Conservation (phyloP, 2,797 vertebrate genomes). For the Aulostomus chinensis region DNA sequence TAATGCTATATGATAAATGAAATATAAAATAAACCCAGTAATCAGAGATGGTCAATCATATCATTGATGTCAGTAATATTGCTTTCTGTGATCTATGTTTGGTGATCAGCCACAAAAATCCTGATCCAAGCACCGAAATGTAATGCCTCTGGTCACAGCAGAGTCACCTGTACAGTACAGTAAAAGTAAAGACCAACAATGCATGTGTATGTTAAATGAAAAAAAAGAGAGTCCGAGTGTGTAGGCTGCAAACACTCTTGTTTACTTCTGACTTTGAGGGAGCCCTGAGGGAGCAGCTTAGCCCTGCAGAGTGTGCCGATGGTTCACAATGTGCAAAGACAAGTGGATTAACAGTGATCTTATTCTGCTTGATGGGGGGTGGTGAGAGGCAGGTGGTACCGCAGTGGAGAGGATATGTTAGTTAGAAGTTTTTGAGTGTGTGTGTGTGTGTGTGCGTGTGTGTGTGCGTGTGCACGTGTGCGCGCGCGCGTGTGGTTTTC, state of each 20-base stretch:
- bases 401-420: conserved; percentile 29
- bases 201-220: too few species aligned
- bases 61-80: too few species aligned
- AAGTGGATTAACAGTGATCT: conserved; percentile 60
- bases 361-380: conserved; percentile 55
- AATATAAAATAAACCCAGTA: too few species aligned
- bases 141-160: too few species aligned
- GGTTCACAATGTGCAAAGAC: conserved; percentile 35
- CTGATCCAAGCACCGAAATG: too few species aligned
- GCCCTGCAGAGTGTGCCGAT: conserved; percentile 37
- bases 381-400: conserved; percentile 56
- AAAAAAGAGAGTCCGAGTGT: too few species aligned
- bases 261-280: conserved; percentile 33
- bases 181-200: too few species aligned
- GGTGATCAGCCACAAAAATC: too few species aligned
- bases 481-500: conserved; percentile 32
- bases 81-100: too few species aligned
- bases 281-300: conserved; percentile 43
- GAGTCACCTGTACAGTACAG: too few species aligned
- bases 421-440: conserved; percentile 23
- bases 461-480: conserved; percentile 21
- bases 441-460: conserved; percentile 26
- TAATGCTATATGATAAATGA: too few species aligned
- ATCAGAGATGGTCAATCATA: too few species aligned
- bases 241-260: conserved; percentile 45